Conservation (phyloP, 1,140 invertebrate species). For the Varroa destructor region DNA sequence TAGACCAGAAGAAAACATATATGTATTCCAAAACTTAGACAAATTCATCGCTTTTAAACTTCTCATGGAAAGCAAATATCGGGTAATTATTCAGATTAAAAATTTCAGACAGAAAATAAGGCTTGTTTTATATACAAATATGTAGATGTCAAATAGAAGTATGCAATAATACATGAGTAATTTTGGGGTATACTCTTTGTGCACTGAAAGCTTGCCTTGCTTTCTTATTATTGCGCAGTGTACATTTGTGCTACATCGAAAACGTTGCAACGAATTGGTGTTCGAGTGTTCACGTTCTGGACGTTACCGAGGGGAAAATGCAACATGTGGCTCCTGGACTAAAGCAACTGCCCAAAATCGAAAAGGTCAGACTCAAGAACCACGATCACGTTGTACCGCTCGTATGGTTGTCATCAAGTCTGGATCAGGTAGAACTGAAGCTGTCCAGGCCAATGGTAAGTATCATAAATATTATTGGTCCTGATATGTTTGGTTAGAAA, state of each 20-base stretch:
- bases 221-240: background rate
- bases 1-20: slow-evolving; percentile 15
- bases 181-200: background rate
- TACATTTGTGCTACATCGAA: slow-evolving; percentile 23
- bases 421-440: too few species aligned
- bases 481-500: too few species aligned
- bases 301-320: background rate
- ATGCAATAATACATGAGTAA: background rate
- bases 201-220: background rate
- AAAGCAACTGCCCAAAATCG: too few species aligned
- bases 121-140: too few species aligned
- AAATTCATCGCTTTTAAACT: slow-evolving; percentile 16
- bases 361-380: too few species aligned
- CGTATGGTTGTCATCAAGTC: too few species aligned
- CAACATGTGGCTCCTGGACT: background rate
- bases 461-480: too few species aligned
- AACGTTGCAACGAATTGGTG: slow-evolving; percentile 8
- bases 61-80: slow-evolving; percentile 1
- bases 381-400: too few species aligned
- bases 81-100: too few species aligned
- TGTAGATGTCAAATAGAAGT: too few species aligned
- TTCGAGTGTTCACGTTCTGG: slow-evolving; percentile 25
- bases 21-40: slow-evolving; percentile 8
- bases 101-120: too few species aligned
- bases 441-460: too few species aligned